Percentiles rank a stretch among this genome's conserved stretches.
Evolutionary conservation across 2,113 vertebrate genomes (phyloP).

Genomic region (Rallus limicola): DNA sequence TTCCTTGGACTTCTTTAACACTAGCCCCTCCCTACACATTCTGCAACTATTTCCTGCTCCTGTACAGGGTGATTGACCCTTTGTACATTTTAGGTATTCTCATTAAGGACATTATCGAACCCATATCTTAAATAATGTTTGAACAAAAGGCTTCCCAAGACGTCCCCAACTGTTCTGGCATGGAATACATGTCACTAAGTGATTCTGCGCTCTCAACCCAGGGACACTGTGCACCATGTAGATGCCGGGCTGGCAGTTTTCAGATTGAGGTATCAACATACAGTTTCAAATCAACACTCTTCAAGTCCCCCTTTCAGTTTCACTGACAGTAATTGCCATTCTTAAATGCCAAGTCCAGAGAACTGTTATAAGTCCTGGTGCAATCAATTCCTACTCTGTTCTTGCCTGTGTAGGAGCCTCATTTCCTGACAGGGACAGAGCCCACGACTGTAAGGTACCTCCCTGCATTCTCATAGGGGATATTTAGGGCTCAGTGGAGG

Average conservation of each 20-base stretch:
- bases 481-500: not conserved
- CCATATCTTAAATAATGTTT: not conserved
- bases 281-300: not conserved
- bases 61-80: constrained; percentile 30
- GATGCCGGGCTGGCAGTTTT: not conserved
- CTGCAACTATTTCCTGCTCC: constrained; percentile 50
- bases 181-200: not conserved
- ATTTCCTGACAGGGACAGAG: not conserved
- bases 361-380: not conserved
- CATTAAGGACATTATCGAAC: constrained; percentile 20
- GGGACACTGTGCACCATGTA: not conserved
- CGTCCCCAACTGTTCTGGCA: not conserved
- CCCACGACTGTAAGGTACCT: not conserved
- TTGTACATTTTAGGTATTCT: constrained; percentile 54
- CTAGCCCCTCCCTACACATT: constrained; percentile 17
- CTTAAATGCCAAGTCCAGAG: not conserved
- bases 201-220: not conserved
- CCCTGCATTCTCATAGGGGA: not conserved
- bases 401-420: not conserved
- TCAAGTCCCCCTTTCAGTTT: not conserved
- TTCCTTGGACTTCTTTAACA: constrained; percentile 12
- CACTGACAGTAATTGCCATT: not conserved
- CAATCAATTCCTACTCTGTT: not conserved
- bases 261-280: not conserved
- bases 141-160: constrained; percentile 20